Conservation (phyloP, 2,113 vertebrate genomes). For the Pardalotus punctatus region DNA sequence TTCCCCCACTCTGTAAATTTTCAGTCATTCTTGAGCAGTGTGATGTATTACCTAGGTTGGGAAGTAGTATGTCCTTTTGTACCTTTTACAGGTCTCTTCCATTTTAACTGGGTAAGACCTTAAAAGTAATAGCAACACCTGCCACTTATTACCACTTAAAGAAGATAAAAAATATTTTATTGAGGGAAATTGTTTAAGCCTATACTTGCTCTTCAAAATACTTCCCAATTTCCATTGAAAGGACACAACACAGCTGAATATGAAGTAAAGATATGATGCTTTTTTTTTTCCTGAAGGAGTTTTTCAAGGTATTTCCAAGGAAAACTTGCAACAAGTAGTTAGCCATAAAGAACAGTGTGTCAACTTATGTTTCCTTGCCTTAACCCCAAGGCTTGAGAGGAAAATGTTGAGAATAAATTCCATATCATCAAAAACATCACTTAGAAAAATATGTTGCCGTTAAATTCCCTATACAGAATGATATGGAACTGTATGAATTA, state of each 20-base stretch:
- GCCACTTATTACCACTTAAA: not conserved
- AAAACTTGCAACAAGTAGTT: not conserved
- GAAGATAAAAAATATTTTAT: not conserved
- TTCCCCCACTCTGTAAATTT: not conserved
- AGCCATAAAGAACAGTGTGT: not conserved
- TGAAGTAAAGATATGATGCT: not conserved
- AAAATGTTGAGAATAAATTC: not conserved
- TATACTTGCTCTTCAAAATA: not conserved
- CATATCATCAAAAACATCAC: not conserved
- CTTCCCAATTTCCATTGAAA: not conserved
- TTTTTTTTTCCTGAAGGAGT: not conserved
- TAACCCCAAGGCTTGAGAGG: not conserved
- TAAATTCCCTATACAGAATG: not conserved
- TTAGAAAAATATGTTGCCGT: rapidly evolving
- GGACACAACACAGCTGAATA: not conserved
- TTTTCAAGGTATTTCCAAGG: not conserved
- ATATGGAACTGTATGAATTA: not conserved
- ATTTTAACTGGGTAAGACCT: not conserved
- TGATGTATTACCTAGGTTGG: not conserved
- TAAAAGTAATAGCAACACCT: not conserved
- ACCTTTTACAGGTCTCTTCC: not conserved
- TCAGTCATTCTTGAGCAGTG: not conserved
- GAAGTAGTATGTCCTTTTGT: not conserved
- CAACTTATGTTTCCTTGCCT: not conserved
- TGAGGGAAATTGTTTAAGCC: not conserved